Evolutionary conservation across 2,113 vertebrate genomes (phyloP).

Genomic region (Bos javanicus): DNA sequence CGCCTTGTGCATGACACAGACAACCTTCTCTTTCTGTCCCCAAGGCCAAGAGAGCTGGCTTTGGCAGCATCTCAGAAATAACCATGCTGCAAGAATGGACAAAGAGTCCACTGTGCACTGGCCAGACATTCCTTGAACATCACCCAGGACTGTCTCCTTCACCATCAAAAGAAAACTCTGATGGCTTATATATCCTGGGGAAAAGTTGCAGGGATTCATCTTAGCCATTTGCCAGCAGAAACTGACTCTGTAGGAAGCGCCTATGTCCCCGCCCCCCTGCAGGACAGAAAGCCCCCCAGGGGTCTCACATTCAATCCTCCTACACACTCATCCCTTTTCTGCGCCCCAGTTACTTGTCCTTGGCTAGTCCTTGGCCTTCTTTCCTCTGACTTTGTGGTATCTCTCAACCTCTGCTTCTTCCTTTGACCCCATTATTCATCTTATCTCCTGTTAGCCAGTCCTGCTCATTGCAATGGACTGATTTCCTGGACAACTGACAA

Average conservation of each 20-base stretch:
- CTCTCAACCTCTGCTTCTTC: not conserved
- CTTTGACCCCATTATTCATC: not conserved
- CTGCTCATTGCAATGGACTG: not conserved
- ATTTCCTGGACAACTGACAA: not conserved
- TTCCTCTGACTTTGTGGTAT: not conserved
- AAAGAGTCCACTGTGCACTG: slow-evolving; percentile 55
- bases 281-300: not conserved
- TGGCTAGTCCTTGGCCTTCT: not conserved
- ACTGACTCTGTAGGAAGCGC: not conserved
- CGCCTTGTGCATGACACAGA: not conserved
- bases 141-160: slow-evolving; percentile 22
- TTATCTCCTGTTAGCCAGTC: not conserved
- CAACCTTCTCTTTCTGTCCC: slow-evolving; percentile 21
- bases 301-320: not conserved
- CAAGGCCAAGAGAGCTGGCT: not conserved
- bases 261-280: rapidly evolving
- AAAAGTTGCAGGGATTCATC: not conserved
- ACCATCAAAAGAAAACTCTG: slow-evolving; percentile 30
- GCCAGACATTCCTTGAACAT: slow-evolving; percentile 63
- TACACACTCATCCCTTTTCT: not conserved
- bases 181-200: not conserved
- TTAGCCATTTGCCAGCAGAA: not conserved
- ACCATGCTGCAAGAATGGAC: slow-evolving; percentile 18
- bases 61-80: slow-evolving; percentile 34
- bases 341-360: not conserved